phyloP scores from a whole-genome alignment of 2,888 invertebrate species.

The Drosophila acutilabella region DNA sequence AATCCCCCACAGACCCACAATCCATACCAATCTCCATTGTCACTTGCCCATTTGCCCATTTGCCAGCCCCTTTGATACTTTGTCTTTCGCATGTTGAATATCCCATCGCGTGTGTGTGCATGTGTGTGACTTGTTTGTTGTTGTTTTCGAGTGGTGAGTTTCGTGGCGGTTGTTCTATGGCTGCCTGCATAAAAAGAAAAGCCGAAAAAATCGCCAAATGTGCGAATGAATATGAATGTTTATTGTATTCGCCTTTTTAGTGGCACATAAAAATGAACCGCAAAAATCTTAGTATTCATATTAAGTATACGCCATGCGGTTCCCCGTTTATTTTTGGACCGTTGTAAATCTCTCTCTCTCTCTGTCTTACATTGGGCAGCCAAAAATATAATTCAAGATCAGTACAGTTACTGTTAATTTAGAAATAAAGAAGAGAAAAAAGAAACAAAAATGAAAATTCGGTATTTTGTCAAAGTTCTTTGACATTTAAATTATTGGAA shows the following conservation, averaged over 20 bases:
- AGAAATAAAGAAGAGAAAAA: too few species aligned
- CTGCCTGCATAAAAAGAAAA: conserved; percentile 41
- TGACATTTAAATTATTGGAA: conserved; percentile 57
- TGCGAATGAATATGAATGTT: conserved; percentile 18
- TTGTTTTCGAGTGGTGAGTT: conserved; percentile 53
- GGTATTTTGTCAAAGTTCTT: conserved; percentile 45
- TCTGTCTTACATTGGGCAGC: conserved; percentile 21
- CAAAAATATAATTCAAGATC: conserved; percentile 45
- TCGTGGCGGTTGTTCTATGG: conserved; percentile 52
- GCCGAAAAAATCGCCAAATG: conserved; percentile 24
- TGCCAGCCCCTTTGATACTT: conserved; percentile 18
- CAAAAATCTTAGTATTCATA: conserved; percentile 20
- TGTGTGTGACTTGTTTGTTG: conserved; percentile 19
- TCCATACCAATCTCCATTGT: conserved; percentile 6
- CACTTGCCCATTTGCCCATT: conserved; percentile 10
- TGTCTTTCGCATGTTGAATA: conserved; percentile 39
- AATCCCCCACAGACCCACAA: conserved; percentile 21
- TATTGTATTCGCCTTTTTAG: conserved; percentile 34
- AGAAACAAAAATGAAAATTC: too few species aligned
- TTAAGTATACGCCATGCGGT: conserved; percentile 28
- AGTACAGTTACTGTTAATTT: conserved; percentile 9
- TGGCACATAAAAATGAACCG: conserved; percentile 28
- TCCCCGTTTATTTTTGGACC: conserved; percentile 23
- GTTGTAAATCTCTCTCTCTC: conserved; percentile 16
- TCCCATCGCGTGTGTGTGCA: conserved; percentile 1